Percentiles rank a stretch among this genome's conserved stretches.
phyloP scores from a whole-genome alignment of 2,797 vertebrate genomes.

The Muraenolepis orangiensis region DNA sequence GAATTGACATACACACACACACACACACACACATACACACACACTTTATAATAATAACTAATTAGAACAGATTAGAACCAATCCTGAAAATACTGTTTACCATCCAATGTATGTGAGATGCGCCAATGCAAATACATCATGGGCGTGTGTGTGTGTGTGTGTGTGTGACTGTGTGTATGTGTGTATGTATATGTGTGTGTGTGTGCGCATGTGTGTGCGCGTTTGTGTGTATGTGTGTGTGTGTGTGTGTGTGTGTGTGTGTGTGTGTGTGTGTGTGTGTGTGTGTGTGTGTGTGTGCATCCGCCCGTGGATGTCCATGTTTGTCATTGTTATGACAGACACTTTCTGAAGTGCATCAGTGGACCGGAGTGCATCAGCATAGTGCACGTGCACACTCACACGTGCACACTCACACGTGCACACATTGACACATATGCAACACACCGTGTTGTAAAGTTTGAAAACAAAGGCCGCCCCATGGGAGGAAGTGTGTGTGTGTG shows the following conservation, averaged over 20 bases:
- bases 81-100: neutral
- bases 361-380: too few species aligned
- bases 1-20: neutral
- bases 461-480: slow-evolving; percentile 66
- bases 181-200: neutral
- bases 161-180: neutral
- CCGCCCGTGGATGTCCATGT: neutral
- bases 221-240: too few species aligned
- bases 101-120: neutral
- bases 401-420: slow-evolving; percentile 2
- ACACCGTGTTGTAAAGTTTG: slow-evolving; percentile 22
- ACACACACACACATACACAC: too few species aligned
- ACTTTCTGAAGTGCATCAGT: too few species aligned
- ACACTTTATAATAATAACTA: neutral
- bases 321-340: too few species aligned
- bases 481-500: slow-evolving; percentile 59
- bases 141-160: neutral
- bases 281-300: neutral
- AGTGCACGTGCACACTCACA: neutral
- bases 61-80: neutral
- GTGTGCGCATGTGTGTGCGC: too few species aligned
- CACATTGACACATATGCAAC: slow-evolving; percentile 16
- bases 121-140: neutral
- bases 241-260: too few species aligned
- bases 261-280: too few species aligned